Evolutionary conservation across 2,888 invertebrate genomes (phyloP), one percentile per base, ranked within the genome.

Genomic region (Drosophila sordidula): DNA sequence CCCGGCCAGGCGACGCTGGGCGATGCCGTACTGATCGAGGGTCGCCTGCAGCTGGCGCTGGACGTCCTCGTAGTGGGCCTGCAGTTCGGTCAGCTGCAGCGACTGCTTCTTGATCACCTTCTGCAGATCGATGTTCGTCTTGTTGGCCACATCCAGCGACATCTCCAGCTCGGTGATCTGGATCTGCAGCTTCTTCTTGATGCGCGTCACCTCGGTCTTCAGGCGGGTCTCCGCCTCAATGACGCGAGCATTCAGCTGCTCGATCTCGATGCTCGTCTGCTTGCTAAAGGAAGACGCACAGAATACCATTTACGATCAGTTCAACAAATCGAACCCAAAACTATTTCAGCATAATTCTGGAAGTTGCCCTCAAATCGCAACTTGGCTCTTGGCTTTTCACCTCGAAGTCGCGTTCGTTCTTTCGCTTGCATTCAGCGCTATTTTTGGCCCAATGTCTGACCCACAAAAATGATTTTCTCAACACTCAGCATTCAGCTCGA

Each of bases 101-200:
- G 98, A 97, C 93, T 99, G 98, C 93, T 97, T 98, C 95, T 99
- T 99, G 94, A 98, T 96, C 91, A 97, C 97, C 95, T 98, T 98
- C 93, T 98, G 98, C 92, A 98, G 94, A 92, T 98, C 98, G 91
- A 98, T 96, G 94, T 98, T 98, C 94, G 96, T 98, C 94, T 99
- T 98, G 95, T 99, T 99, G 94, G 98, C 97, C 88, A 98, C 97
- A 93, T 99, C 99, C 93, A 99, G 95, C 61, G 98, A 97, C 94
- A 98, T 95, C 93, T 98, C 98, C 91, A 99, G 94, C 93, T 99
- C 98, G 89, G 98, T 98, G 93, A 99, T 98, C 91, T 98, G 98
- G 92, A 98, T 97, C 94, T 98, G 98, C 92, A 98, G 94, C 96
- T 99, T 99, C 98, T 99, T 99, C 96, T 98, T 98, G 94, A 99